Evolutionary conservation across 2,797 vertebrate species (phyloP), one percentile per base, ranked within the genome.

Genomic region (Fistularia commersonii): DNA sequence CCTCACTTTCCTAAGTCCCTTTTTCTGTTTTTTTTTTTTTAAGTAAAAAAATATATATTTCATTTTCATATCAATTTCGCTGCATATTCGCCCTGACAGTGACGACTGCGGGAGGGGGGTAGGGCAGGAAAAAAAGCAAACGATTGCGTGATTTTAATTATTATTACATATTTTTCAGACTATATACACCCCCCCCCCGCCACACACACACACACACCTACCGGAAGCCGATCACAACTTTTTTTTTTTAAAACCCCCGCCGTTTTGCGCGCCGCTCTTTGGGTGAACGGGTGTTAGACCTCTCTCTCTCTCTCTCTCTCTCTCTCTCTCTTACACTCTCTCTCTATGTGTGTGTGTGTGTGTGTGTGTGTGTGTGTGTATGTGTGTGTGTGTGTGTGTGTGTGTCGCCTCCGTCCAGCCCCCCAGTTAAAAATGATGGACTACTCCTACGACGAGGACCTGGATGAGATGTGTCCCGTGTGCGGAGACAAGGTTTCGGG

Each of bases 361-460:
- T n/a, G n/a, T n/a, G n/a, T n/a, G n/a, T n/a, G n/a, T n/a, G n/a
- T n/a, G n/a, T n/a, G n/a, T n/a, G n/a, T n/a, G n/a, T n/a, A n/a
- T n/a, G n/a, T n/a, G n/a, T n/a, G n/a, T n/a, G n/a, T n/a, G n/a
- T n/a, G n/a, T n/a, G n/a, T n/a, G n/a, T n/a, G n/a, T n/a, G n/a
- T n/a, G n/a, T n/a, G n/a, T n/a, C n/a, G n/a, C n/a, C n/a, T 54
- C 37, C 54, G 78, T 76, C 45, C 87, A 99, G 97, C 93, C 55
- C 93, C 91, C 80, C 97, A 95, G 82, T 93, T 97, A 92, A 98
- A 98, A 92, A 99, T 98, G 96, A 98, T 99, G 95, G 97, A 96
- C 92, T 99, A 99, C 82, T 95, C 96, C 45, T 99, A 99, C 2
- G 95, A 99, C 77, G 97, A 98, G 86, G 97, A 99, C 72, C 84